Base-by-base conservation (phyloP, 30 jellyfish, hydroid and myxozoan species). In the Hydractinia echinata region DNA sequence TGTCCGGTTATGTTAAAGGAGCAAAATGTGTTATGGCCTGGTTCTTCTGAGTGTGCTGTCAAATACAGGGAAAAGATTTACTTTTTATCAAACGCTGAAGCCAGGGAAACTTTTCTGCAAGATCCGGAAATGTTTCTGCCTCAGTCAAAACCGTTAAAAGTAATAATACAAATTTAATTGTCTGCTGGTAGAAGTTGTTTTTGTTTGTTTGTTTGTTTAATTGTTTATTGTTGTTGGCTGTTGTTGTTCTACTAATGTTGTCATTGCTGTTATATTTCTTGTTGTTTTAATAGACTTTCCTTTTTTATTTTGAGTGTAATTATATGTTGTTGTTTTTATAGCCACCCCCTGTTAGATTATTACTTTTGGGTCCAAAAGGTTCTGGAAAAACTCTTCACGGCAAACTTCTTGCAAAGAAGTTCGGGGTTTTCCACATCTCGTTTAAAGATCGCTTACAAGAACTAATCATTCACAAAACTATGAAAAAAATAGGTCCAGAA, bases 311-410 rank as follows among this genome's bases (percentile, higher is more conserved):
- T 5, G 15, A 9, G 16, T 78, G 60, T 51, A 52, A 76, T 79
- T 67, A 58, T 13, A 16, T 8, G 16, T 72, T 48, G 16, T 83
- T 55, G 10, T 15, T 81, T 52, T 72, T 64, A 6, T 64, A 93
- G 99, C 92, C 93, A 14, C 99, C 99, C 4, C 86, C 96, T 4
- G 55, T 93, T 81, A 95, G 99, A 5, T 73, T 93, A 30, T 5
- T 87, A 10, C 55, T 93, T 49, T 89, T 93, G 67, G 99, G 99
- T 48, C 90, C 96, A 4, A 93, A 83, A 48, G 99, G 99, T 6
- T 84, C 99, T 10, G 99, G 99, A 18, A 93, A 93, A 84, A 87
- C 99, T n/a, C 73, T 77, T 0, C 96, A 87, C 39, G 99, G 96
- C 21, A 82, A 94, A 14, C 84, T 76, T 53, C 76, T 93, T 49